Base-by-base conservation (phyloP, 2,113 vertebrate genomes). In the Pycnonotus jocosus region DNA sequence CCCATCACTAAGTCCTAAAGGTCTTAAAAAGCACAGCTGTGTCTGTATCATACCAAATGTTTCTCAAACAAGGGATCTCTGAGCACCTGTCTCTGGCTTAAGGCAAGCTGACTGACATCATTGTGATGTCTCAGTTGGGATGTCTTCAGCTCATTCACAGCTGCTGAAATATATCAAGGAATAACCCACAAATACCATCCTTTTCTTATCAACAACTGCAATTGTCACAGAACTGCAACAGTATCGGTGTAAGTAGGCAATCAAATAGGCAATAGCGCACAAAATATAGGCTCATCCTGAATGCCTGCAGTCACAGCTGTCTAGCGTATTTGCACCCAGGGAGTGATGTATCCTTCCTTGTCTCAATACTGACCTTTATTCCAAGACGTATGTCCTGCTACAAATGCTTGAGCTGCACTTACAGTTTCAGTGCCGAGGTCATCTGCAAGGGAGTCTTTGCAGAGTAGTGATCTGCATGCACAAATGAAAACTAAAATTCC, bases 61-160 rank as follows among this genome's bases (percentile, higher is more conserved):
- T 90, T 48, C 74, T 48, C 74, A 82, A 86, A 81, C 2, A 10
- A 90, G 80, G 4, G 65, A 79, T 88, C 53, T 77, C 78, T 19
- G 30, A 88, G 50, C 96, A 94, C 89, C 84, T 95, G 93, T 81
- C 7, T 5, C 47, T 35, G 68, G 78, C 92, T 95, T 76, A 95
- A 73, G 74, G 70, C 19, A 2, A 94, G n/a, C 42, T 73, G 74
- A 91, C 70, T 82, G 61, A 70, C 51, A 90, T 15, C 23, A 56
- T 1, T 87, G 25, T 80, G 47, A 72, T 89, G 53, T 85, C 69
- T 56, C 15, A 37, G 50, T 2, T 88, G 22, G 81, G 42, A 86
- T 28, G 33, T 69, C 79, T 93, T 73, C 74, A 77, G 42, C 71
- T 83, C 79, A 88, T 77, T 95, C 81, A 31, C 94, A 95, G 91